These are phyloP conservation scores for Epinephelus malabaricus DNA, from an alignment of 2,797 vertebrate genomes.

Conservation along the genomic window DNA sequence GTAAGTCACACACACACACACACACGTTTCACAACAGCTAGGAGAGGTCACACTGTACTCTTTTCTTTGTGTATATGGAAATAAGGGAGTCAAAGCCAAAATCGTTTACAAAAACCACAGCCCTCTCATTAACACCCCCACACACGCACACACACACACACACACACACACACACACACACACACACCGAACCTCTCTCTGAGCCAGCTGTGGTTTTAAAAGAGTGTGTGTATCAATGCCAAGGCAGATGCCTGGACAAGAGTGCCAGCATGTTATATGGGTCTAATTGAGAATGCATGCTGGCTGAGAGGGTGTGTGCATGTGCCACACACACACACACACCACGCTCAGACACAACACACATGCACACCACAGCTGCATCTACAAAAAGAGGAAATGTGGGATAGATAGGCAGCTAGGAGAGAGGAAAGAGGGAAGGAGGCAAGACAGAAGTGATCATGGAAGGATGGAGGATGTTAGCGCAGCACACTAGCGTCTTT, in stretches of 20 bases:
- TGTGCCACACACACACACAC: slow-evolving; percentile 9
- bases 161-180: neutral
- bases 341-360: slow-evolving; percentile 2
- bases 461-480: neutral
- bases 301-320: slow-evolving; percentile 26
- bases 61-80: neutral
- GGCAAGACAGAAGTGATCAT: neutral
- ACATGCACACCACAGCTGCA: slow-evolving; percentile 54
- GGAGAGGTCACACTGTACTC: neutral
- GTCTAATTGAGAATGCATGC: slow-evolving; percentile 61
- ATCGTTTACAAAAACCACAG: slow-evolving; percentile 15
- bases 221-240: slow-evolving; percentile 41
- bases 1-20: slow-evolving; percentile 69
- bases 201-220: slow-evolving; percentile 38
- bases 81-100: neutral
- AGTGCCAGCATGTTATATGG: slow-evolving; percentile 52
- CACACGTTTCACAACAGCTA: neutral
- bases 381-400: slow-evolving; percentile 31
- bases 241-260: slow-evolving; percentile 53
- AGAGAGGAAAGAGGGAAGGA: slow-evolving; percentile 4
- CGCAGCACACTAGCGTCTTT: slow-evolving; percentile 27
- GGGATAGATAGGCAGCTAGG: slow-evolving; percentile 9
- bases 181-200: neutral
- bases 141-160: neutral
- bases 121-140: neutral